Evolutionary conservation across 2,113 vertebrate genomes (phyloP).

Genomic region (Osmerus mordax): DNA sequence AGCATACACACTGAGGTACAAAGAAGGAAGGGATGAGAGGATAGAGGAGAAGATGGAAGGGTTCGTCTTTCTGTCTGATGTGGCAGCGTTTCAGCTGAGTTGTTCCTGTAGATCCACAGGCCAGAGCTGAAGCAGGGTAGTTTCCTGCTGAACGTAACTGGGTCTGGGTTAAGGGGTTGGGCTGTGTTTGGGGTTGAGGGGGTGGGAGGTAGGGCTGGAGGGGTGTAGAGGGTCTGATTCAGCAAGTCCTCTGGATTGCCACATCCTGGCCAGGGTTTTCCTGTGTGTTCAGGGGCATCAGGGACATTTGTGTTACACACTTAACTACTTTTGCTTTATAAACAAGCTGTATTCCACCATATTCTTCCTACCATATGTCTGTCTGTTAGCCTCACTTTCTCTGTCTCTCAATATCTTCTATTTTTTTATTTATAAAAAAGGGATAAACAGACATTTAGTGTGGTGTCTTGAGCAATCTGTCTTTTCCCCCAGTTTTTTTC

Average conservation of each 20-base stretch:
- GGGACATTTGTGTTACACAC: not conserved
- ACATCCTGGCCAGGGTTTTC: constrained; percentile 56
- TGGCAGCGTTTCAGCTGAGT: constrained; percentile 44
- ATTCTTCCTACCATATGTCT: not conserved
- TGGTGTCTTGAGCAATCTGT: no score
- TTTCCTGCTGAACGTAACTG: constrained; percentile 42
- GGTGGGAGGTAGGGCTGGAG: constrained; percentile 18
- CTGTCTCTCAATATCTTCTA: no score
- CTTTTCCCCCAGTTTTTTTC: no score
- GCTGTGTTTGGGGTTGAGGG: constrained; percentile 19
- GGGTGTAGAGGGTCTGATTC: constrained; percentile 56
- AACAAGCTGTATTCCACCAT: not conserved
- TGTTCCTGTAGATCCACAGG: constrained; percentile 33
- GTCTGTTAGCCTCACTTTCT: not conserved
- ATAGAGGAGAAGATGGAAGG: constrained; percentile 39
- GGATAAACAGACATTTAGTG: no score
- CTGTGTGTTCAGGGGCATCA: not conserved
- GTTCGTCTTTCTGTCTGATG: constrained; percentile 35
- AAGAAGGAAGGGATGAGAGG: constrained; percentile 33
- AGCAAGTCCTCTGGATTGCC: constrained; percentile 50
- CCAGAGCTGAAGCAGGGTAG: constrained; percentile 23
- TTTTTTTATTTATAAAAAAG: no score
- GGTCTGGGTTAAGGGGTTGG: constrained; percentile 27
- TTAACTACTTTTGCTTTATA: constrained; percentile 12
- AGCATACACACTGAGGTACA: constrained; percentile 18